These are phyloP conservation scores for Drosophila subobscura DNA, from an alignment of 1,140 invertebrate genomes.

Conservation along the genomic window DNA sequence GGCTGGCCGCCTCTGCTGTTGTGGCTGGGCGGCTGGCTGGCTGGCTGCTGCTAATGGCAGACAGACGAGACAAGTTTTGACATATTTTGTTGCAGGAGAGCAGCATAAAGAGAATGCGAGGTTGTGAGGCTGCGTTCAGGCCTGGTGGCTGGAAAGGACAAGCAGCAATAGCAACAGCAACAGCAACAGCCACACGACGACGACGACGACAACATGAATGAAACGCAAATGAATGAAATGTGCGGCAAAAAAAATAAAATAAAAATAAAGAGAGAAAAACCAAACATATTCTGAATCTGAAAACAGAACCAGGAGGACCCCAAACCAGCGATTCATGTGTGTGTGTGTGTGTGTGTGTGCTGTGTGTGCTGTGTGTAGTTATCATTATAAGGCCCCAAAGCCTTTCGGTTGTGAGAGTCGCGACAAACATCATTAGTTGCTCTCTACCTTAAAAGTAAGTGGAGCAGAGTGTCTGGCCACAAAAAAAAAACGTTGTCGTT, in stretches of 20 bases:
- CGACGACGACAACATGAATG: constrained; percentile 69
- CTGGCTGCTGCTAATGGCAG: constrained; percentile 71
- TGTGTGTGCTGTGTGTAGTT: constrained; percentile 27
- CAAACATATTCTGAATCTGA: constrained; percentile 8
- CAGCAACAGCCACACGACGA: constrained; percentile 2
- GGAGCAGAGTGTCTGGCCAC: constrained; percentile 32
- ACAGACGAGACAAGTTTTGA: constrained; percentile 81
- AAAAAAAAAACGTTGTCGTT: constrained; percentile 5
- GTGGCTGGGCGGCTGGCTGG: constrained; percentile 48
- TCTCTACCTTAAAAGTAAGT: constrained; percentile 28
- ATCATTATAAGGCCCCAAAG: constrained; percentile 42
- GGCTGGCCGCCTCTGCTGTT: constrained; percentile 38
- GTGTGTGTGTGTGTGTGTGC: no score
- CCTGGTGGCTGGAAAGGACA: constrained; percentile 6
- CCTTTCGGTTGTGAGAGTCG: constrained; percentile 5
- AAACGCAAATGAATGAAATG: constrained; percentile 78
- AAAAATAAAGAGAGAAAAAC: neutral
- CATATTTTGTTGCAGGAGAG: constrained; percentile 67
- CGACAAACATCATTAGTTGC: constrained; percentile 47
- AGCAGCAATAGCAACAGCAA: constrained; percentile 15
- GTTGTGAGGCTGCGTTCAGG: no score
- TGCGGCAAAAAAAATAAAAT: constrained; percentile 11
- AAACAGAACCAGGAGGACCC: constrained; percentile 37
- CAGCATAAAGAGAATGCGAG: constrained; percentile 2
- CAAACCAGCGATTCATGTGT: constrained; percentile 1